These are phyloP conservation scores for Steinernema hermaphroditum DNA, from an alignment of 2,888 invertebrate genomes.

Conservation along the genomic window DNA sequence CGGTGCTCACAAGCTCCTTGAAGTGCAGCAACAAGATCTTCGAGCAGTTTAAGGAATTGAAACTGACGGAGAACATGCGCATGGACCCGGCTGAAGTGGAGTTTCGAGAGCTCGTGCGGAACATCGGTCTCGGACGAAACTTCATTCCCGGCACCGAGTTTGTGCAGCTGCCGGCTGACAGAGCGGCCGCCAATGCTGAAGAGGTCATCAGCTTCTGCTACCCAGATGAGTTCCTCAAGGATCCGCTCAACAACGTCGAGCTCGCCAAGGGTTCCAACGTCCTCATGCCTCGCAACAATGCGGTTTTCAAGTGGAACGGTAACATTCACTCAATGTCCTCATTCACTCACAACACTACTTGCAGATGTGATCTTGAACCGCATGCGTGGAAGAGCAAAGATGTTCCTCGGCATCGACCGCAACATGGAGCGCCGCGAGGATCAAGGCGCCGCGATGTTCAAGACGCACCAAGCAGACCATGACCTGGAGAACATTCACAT, in stretches of 20 bases:
- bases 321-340: neutral
- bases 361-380: neutral
- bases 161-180: neutral
- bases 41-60: conserved; percentile 13
- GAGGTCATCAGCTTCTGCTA: neutral
- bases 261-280: neutral
- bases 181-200: neutral
- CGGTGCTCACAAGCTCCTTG: too few species aligned
- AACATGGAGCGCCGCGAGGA: neutral
- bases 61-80: conserved; percentile 37
- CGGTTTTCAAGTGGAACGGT: neutral
- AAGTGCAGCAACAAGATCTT: conserved; percentile 25
- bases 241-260: neutral
- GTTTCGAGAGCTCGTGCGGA: conserved; percentile 31
- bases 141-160: neutral
- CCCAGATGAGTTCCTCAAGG: neutral
- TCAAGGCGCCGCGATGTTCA: neutral
- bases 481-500: neutral
- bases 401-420: neutral
- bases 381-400: neutral
- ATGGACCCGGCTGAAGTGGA: conserved; percentile 31
- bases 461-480: neutral
- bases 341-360: neutral
- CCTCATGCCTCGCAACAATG: neutral
- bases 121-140: conserved; percentile 33